These are phyloP conservation scores for Hycleus cichorii DNA, from an alignment of 1,140 invertebrate species.

Conservation along the genomic window DNA sequence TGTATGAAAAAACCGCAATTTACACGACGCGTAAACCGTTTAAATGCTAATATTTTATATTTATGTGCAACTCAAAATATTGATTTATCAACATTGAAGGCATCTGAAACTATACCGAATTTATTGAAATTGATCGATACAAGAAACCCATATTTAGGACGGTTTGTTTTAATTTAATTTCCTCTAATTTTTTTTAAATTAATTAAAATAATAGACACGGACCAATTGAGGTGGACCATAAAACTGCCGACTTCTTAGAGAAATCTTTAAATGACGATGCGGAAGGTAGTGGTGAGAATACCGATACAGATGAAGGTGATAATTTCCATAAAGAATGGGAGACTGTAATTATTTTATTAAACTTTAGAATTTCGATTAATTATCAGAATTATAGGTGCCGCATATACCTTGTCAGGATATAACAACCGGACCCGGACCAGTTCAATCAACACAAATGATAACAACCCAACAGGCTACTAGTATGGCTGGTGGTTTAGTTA, in stretches of 20 bases:
- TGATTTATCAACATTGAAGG: slow-evolving; percentile 53
- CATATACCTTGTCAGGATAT: slow-evolving; percentile 50
- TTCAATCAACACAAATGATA: slow-evolving; percentile 39
- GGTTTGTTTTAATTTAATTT: slow-evolving; percentile 42
- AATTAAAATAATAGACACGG: slow-evolving; percentile 43
- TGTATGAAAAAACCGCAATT: slow-evolving; percentile 62
- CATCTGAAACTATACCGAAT: slow-evolving; percentile 66
- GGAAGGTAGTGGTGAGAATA: slow-evolving; percentile 53
- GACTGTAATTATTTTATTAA: slow-evolving; percentile 45
- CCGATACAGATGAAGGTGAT: slow-evolving; percentile 61
- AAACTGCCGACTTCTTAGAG: slow-evolving; percentile 49
- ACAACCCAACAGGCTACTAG: slow-evolving; percentile 49
- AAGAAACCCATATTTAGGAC: slow-evolving; percentile 59
- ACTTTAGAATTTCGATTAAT: background rate
- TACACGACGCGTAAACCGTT: slow-evolving; percentile 60
- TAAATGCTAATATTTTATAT: slow-evolving; percentile 77
- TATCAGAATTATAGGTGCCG: slow-evolving; percentile 42
- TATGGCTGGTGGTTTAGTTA: slow-evolving; percentile 57
- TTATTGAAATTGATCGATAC: slow-evolving; percentile 61
- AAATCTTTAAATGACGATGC: slow-evolving; percentile 52
- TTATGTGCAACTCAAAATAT: slow-evolving; percentile 74
- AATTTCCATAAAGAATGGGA: slow-evolving; percentile 60
- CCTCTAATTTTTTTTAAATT: background rate
- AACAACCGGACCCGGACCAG: slow-evolving; percentile 23
- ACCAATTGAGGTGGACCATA: slow-evolving; percentile 50